Percentiles rank a stretch among this genome's conserved stretches.
These are phyloP conservation scores for Halcyon malimbica DNA, from an alignment of 2,113 vertebrate genomes.

Conservation along the genomic window DNA sequence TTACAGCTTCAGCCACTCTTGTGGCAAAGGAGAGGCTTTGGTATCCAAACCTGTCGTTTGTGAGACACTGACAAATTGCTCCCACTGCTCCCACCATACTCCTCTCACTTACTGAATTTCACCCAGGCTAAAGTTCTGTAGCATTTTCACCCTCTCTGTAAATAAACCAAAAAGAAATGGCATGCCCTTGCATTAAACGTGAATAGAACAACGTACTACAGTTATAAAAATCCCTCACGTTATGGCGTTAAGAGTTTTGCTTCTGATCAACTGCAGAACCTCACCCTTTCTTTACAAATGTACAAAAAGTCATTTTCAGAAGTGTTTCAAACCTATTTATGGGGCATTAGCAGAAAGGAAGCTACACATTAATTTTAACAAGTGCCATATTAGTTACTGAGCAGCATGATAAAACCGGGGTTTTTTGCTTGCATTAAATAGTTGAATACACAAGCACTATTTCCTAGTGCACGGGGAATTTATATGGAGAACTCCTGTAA, in stretches of 20 bases:
- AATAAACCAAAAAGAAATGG: slow-evolving; percentile 39
- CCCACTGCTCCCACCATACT: neutral
- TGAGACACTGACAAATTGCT: neutral
- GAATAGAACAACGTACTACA: neutral
- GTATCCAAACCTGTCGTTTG: neutral
- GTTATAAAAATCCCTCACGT: neutral
- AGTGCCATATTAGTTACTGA: slow-evolving; percentile 48
- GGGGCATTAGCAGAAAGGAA: slow-evolving; percentile 55
- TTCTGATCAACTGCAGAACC: slow-evolving; percentile 1
- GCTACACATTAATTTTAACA: slow-evolving; percentile 21
- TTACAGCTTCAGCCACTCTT: neutral
- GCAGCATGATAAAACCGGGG: slow-evolving; percentile 39
- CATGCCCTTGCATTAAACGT: slow-evolving; percentile 47
- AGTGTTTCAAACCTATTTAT: neutral
- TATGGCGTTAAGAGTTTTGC: neutral
- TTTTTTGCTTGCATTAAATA: slow-evolving; percentile 14
- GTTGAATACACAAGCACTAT: slow-evolving; percentile 33
- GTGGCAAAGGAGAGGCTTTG: neutral
- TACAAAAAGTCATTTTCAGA: neutral
- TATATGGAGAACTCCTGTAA: slow-evolving; percentile 41
- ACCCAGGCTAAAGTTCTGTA: slow-evolving; percentile 1
- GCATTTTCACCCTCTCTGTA: slow-evolving; percentile 34
- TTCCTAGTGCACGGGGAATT: slow-evolving; percentile 38
- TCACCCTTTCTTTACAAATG: slow-evolving; percentile 3
- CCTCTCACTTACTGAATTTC: neutral